Conservation (phyloP, 2,113 vertebrate genomes). For the Phasianus colchicus region DNA sequence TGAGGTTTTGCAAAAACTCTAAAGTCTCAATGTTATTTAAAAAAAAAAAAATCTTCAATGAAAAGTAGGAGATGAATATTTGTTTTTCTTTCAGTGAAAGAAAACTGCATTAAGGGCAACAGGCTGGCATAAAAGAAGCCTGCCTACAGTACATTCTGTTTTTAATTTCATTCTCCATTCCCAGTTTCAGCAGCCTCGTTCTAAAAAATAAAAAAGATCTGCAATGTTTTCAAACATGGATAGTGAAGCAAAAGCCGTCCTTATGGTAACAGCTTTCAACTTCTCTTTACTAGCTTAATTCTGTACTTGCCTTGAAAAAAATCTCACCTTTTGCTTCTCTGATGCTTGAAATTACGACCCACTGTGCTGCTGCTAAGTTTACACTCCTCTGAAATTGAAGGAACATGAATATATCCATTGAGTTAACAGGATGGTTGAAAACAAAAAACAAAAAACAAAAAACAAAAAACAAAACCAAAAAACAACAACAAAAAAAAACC, state of each 20-base stretch:
- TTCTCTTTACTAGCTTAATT: not conserved
- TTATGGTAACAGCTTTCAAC: not conserved
- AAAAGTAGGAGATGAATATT: not conserved
- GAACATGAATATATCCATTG: not conserved
- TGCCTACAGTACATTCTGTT: not conserved
- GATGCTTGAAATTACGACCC: not conserved
- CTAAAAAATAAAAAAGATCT: not conserved
- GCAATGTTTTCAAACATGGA: not conserved
- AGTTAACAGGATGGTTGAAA: not conserved
- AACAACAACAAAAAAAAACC: not conserved
- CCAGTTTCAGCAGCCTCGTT: not conserved
- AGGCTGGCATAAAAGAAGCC: not conserved
- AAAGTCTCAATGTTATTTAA: not conserved
- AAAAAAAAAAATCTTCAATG: not conserved
- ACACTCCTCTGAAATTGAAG: not conserved
- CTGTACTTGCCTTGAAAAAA: not conserved
- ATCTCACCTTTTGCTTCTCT: not conserved
- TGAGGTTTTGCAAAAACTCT: not conserved
- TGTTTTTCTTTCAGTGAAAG: not conserved
- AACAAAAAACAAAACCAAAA: too few species aligned
- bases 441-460: not conserved
- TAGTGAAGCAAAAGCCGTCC: not conserved
- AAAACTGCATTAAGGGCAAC: not conserved
- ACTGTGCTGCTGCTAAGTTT: not conserved
- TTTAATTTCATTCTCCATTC: not conserved